Conservation (phyloP, 2,113 vertebrate species). For the Opisthocomus hoazin region DNA sequence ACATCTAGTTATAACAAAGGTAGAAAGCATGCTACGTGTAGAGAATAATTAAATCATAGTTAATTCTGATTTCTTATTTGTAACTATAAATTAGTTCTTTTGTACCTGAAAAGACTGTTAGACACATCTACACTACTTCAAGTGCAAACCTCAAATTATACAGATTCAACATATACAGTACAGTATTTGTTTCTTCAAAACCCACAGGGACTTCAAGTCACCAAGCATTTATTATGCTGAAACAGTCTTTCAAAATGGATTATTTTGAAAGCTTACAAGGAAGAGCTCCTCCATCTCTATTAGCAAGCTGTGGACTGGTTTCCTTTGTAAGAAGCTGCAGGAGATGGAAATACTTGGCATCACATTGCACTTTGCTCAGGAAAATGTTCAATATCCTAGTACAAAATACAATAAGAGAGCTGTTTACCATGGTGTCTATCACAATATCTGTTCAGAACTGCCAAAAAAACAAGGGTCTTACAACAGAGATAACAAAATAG, state of each 20-base stretch:
- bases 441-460: conserved; percentile 65
- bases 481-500: conserved; percentile 62
- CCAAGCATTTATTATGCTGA: conserved; percentile 69
- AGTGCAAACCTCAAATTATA: conserved; percentile 26
- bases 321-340: conserved; percentile 72
- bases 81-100: neutral
- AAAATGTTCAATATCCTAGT: conserved; percentile 65
- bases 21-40: neutral
- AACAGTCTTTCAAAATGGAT: conserved; percentile 60
- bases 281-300: conserved; percentile 62
- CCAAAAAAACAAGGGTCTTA: conserved; percentile 55
- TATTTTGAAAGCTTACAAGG: conserved; percentile 56
- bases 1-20: neutral
- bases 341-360: conserved; percentile 75
- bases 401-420: conserved; percentile 66
- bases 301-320: conserved; percentile 56
- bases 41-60: neutral
- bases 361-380: conserved; percentile 69
- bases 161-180: conserved; percentile 31
- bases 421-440: conserved; percentile 54
- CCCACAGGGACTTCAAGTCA: conserved; percentile 52
- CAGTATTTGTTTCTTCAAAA: conserved; percentile 43
- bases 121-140: neutral
- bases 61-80: neutral
- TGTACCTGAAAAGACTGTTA: neutral